Conservation (phyloP, 2,797 vertebrate species). For the Rhabdophis nuchalis region DNA sequence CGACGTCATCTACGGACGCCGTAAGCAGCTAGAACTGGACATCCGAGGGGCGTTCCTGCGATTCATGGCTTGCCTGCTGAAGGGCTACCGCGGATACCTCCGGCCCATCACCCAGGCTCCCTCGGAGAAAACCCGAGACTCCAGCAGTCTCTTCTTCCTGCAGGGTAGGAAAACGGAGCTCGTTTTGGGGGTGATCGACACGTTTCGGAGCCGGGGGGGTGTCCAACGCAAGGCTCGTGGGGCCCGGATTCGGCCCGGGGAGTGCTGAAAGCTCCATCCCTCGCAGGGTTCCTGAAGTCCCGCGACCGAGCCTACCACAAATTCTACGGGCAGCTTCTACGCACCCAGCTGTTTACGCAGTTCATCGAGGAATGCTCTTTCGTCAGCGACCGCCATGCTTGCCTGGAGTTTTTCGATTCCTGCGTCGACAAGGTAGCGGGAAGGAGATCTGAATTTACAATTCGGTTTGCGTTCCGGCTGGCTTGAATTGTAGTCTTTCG, state of each 20-base stretch:
- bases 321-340: slow-evolving; percentile 83
- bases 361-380: slow-evolving; percentile 96
- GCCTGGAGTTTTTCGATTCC: slow-evolving; percentile 91
- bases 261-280: rapidly evolving
- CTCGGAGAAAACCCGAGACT: slow-evolving; percentile 80
- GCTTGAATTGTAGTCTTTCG: too few species aligned
- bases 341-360: slow-evolving; percentile 93
- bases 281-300: slow-evolving; percentile 85
- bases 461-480: too few species aligned
- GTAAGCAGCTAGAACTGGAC: slow-evolving; percentile 89
- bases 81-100: slow-evolving; percentile 85
- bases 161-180: slow-evolving; percentile 71
- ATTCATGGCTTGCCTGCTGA: slow-evolving; percentile 89
- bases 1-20: slow-evolving; percentile 83
- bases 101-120: slow-evolving; percentile 86
- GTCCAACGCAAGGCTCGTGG: too few species aligned
- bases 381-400: slow-evolving; percentile 85
- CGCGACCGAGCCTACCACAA: slow-evolving; percentile 88
- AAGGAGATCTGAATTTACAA: not conserved
- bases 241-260: too few species aligned
- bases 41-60: slow-evolving; percentile 88
- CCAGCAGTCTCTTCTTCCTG: slow-evolving; percentile 86
- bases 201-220: not conserved
- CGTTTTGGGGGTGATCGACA: not conserved
- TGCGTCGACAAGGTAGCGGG: slow-evolving; percentile 84